phyloP scores from a whole-genome alignment of 2,888 invertebrate genomes.

The Gymnosoma rotundatum region DNA sequence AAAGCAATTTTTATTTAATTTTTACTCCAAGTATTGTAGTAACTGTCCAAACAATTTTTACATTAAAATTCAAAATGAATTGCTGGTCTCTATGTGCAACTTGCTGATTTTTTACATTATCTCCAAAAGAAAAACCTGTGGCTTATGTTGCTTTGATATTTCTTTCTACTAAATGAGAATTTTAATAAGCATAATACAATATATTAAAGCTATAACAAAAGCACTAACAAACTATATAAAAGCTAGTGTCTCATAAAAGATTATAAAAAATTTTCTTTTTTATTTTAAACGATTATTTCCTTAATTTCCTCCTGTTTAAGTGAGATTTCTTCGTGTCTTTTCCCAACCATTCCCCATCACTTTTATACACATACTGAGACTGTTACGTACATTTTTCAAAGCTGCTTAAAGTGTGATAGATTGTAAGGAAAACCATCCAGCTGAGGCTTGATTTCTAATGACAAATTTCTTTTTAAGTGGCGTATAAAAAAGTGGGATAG shows the following conservation, averaged over 20 bases:
- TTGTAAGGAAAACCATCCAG: conserved; percentile 41
- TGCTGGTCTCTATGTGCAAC: neutral
- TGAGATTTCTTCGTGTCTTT: neutral
- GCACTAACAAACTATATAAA: too few species aligned
- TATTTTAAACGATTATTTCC: conserved; percentile 19
- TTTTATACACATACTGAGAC: neutral
- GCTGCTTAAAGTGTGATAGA: conserved; percentile 38
- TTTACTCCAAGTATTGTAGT: too few species aligned
- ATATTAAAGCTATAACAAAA: too few species aligned
- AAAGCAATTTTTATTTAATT: too few species aligned
- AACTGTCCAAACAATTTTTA: too few species aligned
- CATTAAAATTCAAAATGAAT: neutral
- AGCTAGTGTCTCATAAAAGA: too few species aligned
- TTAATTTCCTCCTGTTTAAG: conserved; percentile 26
- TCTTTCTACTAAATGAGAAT: too few species aligned
- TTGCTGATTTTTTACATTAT: too few species aligned
- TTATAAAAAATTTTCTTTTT: too few species aligned
- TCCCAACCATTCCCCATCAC: neutral
- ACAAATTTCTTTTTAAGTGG: conserved; percentile 56
- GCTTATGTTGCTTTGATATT: too few species aligned
- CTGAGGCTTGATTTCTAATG: conserved; percentile 47
- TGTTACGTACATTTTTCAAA: conserved; percentile 49
- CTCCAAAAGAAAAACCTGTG: too few species aligned
- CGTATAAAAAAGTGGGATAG: conserved; percentile 11
- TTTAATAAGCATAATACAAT: too few species aligned